phyloP scores from a whole-genome alignment of 2,113 vertebrate species.

The Odocoileus virginianus region DNA sequence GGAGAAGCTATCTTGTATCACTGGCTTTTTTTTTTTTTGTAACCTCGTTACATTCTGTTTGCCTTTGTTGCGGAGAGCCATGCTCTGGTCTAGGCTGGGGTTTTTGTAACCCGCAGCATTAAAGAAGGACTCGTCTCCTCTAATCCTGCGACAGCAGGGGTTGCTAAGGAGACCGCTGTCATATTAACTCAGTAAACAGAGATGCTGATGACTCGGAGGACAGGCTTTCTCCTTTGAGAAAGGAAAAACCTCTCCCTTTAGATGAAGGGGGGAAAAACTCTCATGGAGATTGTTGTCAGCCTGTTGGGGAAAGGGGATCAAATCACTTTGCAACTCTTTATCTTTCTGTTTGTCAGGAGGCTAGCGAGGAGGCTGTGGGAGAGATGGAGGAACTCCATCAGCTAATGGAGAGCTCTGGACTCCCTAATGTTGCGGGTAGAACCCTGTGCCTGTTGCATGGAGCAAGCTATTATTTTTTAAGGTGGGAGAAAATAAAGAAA shows the following conservation, averaged over 20 bases:
- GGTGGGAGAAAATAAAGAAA: not conserved
- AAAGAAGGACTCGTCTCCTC: not conserved
- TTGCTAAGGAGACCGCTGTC: conserved; percentile 63
- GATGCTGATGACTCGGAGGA: not conserved
- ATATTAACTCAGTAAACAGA: not conserved
- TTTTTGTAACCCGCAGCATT: not conserved
- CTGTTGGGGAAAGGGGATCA: not conserved
- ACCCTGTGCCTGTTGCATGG: not conserved
- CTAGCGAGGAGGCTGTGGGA: not conserved
- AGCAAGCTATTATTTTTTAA: not conserved
- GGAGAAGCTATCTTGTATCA: not conserved
- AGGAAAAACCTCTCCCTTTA: not conserved
- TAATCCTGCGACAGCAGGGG: not conserved
- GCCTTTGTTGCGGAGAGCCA: not conserved
- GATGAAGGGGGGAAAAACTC: not conserved
- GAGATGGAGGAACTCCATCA: not conserved
- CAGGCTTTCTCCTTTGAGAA: not conserved
- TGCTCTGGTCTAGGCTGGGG: not conserved
- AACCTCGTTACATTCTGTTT: not conserved
- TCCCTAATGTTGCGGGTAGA: not conserved
- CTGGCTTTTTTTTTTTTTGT: not conserved
- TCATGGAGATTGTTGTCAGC: not conserved
- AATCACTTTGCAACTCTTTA: not conserved
- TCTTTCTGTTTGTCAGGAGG: not conserved
- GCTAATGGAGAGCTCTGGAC: not conserved